These are phyloP conservation scores for Harpalus rufipes DNA, from an alignment of 2,888 invertebrate genomes.

Conservation along the genomic window DNA sequence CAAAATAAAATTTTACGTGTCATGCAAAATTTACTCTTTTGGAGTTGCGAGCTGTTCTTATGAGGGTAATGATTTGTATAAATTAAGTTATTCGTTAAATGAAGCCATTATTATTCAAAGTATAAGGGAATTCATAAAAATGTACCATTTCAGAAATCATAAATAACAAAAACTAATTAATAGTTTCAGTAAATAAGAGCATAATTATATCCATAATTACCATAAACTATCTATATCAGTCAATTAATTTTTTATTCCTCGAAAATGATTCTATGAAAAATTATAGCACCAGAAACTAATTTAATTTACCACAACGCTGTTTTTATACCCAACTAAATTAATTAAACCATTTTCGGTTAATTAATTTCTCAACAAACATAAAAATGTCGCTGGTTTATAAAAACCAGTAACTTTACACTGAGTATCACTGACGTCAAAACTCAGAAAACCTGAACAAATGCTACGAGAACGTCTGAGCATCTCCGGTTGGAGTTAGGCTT, in stretches of 20 bases:
- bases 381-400: slow-evolving; percentile 31
- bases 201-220: slow-evolving; percentile 41
- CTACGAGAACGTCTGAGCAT: slow-evolving; percentile 31
- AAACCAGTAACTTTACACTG: slow-evolving; percentile 47
- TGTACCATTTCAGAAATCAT: slow-evolving; percentile 10
- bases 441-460: slow-evolving; percentile 38
- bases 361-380: slow-evolving; percentile 48
- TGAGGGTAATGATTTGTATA: neutral
- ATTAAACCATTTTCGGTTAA: slow-evolving; percentile 49
- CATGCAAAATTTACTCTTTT: too few species aligned
- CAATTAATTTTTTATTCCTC: slow-evolving; percentile 38
- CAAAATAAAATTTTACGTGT: too few species aligned
- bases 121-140: slow-evolving; percentile 9
- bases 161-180: slow-evolving; percentile 49
- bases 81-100: neutral
- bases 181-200: slow-evolving; percentile 50
- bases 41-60: too few species aligned
- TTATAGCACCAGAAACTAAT: slow-evolving; percentile 40
- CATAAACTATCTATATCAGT: slow-evolving; percentile 20
- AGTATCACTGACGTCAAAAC: slow-evolving; percentile 40
- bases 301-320: slow-evolving; percentile 27
- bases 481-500: slow-evolving; percentile 50
- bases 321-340: slow-evolving; percentile 39
- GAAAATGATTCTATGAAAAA: slow-evolving; percentile 12
- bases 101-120: neutral